These are phyloP conservation scores for Augochlora pura DNA, from an alignment of 1,140 invertebrate genomes.

Conservation along the genomic window DNA sequence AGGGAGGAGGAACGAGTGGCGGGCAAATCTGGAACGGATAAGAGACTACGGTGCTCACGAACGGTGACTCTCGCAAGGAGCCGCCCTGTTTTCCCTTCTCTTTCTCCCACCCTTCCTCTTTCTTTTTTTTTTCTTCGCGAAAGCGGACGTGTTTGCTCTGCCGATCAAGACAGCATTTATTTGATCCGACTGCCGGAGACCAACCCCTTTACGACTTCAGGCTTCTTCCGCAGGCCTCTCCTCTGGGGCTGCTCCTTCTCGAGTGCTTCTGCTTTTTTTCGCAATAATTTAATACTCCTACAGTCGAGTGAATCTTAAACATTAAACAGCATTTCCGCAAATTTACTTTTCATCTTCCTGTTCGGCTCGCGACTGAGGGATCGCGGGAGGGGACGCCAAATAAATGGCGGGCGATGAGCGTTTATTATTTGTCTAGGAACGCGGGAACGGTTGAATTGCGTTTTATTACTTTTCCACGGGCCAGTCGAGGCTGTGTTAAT, in stretches of 20 bases:
- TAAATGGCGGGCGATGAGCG: not conserved
- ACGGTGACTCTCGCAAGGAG: constrained; percentile 15
- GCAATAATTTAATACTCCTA: constrained; percentile 20
- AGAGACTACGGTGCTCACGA: constrained; percentile 44
- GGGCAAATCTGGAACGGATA: constrained; percentile 34
- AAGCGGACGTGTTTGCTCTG: constrained; percentile 52
- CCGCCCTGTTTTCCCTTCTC: not conserved
- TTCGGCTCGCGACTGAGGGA: not conserved
- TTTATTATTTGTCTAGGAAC: not conserved
- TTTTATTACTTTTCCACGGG: not conserved
- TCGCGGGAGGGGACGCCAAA: not conserved
- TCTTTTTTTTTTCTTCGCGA: not conserved
- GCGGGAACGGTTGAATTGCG: not conserved
- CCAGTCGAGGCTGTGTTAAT: no score
- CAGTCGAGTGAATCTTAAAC: constrained; percentile 26
- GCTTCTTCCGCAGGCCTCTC: not conserved
- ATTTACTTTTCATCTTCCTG: not conserved
- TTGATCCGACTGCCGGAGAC: constrained; percentile 60
- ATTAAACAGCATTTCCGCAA: constrained; percentile 12
- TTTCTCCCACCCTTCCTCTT: not conserved
- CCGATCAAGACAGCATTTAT: constrained; percentile 67
- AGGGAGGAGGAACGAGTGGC: not conserved
- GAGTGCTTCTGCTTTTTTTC: not conserved
- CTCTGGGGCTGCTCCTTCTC: no score
- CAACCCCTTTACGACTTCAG: constrained; percentile 6